Conservation (phyloP, 2,888 invertebrate genomes). For the Anorthoa munda region DNA sequence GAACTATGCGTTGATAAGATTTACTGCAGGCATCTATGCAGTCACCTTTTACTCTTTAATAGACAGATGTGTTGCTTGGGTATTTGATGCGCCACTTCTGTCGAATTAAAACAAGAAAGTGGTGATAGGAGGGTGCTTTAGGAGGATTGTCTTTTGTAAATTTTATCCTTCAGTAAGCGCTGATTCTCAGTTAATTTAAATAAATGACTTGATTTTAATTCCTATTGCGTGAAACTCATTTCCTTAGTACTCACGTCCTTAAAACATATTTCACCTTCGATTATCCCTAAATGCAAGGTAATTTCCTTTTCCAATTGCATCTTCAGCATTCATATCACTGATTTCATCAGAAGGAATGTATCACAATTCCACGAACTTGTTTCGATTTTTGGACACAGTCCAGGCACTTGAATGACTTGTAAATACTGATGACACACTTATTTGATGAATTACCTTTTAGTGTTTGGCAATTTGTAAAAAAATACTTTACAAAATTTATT, state of each 20-base stretch:
- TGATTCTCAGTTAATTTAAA: not conserved
- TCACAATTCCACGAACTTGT: conserved; percentile 41
- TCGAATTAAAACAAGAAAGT: not conserved
- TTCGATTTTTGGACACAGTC: conserved; percentile 45
- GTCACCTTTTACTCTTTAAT: not conserved
- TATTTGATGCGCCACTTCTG: not conserved
- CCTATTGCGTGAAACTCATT: not conserved
- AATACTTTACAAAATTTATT: not conserved
- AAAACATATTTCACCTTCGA: not conserved
- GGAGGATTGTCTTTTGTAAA: not conserved
- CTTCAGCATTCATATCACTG: conserved; percentile 24
- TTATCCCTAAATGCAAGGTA: not conserved
- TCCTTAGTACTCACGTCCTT: not conserved
- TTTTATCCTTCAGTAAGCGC: not conserved
- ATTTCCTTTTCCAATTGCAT: conserved; percentile 9
- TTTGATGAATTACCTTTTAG: conserved; percentile 30
- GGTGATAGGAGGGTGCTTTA: not conserved
- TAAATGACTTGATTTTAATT: not conserved
- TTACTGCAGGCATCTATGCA: not conserved
- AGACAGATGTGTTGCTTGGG: not conserved
- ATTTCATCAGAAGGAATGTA: conserved; percentile 26
- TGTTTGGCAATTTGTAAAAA: conserved; percentile 6
- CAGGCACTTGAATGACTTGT: conserved; percentile 42
- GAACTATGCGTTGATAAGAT: not conserved
- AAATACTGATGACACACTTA: conserved; percentile 42